These are phyloP conservation scores for Heliocidaris erythrogramma DNA, from an alignment of 35 echinoderm and acorn worm species.

Conservation along the genomic window DNA sequence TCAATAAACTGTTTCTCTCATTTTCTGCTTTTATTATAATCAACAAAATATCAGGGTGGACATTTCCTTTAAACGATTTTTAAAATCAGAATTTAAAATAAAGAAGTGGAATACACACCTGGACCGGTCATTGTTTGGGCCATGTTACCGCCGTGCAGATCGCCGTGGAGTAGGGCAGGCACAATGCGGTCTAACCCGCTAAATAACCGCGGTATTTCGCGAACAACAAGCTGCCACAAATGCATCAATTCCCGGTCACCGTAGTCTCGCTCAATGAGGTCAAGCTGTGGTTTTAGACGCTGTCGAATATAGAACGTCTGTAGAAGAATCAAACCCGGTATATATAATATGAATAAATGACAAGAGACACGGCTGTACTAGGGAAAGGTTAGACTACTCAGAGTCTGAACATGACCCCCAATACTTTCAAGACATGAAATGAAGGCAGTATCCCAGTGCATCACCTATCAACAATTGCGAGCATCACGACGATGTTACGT, in stretches of 20 bases:
- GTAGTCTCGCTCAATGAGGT: conserved; percentile 70
- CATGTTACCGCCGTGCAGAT: conserved; percentile 81
- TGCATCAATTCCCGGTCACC: conserved; percentile 72
- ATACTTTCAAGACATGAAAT: too few relatives aligned
- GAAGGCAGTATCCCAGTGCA: too few relatives aligned
- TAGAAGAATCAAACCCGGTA: neutral
- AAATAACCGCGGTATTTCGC: conserved; percentile 75
- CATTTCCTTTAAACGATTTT: neutral
- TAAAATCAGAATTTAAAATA: neutral
- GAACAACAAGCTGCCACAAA: conserved; percentile 80
- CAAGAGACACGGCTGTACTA: too few relatives aligned
- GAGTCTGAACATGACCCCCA: too few relatives aligned
- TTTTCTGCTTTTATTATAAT: too few relatives aligned
- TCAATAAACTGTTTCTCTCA: too few relatives aligned
- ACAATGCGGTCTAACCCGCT: conserved; percentile 57
- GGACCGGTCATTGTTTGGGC: conserved; percentile 64
- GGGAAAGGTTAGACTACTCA: too few relatives aligned
- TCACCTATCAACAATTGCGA: too few relatives aligned
- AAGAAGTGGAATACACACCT: conserved; percentile 45
- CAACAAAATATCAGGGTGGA: too few relatives aligned
- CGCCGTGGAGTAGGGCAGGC: conserved; percentile 88
- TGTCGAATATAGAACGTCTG: conserved; percentile 79
- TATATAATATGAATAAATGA: too few relatives aligned
- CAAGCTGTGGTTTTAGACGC: conserved; percentile 65
- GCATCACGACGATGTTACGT: too few relatives aligned